Percentiles rank a stretch among this genome's conserved stretches.
Conservation (phyloP, 2,888 invertebrate species). For the Epicampocera succincta region DNA sequence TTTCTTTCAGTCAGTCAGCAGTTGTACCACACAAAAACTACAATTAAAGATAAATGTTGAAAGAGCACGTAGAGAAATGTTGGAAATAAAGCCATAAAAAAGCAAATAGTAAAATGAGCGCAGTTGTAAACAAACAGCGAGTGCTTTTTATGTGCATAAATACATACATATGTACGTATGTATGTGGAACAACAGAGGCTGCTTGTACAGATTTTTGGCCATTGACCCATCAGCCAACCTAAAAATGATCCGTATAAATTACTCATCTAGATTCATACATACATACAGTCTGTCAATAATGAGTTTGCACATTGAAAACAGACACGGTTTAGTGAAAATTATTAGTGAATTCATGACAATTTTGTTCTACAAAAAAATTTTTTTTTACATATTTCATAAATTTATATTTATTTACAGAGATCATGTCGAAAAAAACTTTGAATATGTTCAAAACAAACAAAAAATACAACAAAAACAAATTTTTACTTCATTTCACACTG, state of each 20-base stretch:
- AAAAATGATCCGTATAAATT: constrained; percentile 38
- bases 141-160: constrained; percentile 12
- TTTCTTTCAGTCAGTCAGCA: neutral
- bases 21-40: constrained; percentile 14
- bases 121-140: constrained; percentile 49
- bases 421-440: too few relatives aligned
- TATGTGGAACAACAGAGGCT: constrained; percentile 45
- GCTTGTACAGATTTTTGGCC: constrained; percentile 60
- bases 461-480: too few relatives aligned
- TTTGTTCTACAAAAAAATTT: too few relatives aligned
- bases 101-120: constrained; percentile 24
- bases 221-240: constrained; percentile 58
- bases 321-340: too few relatives aligned
- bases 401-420: too few relatives aligned
- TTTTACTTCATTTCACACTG: too few relatives aligned
- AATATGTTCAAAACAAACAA: too few relatives aligned
- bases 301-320: too few relatives aligned
- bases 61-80: constrained; percentile 21
- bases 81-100: neutral
- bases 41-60: constrained; percentile 16
- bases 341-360: too few relatives aligned
- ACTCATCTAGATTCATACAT: constrained; percentile 30
- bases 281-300: too few relatives aligned
- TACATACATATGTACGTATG: too few relatives aligned
- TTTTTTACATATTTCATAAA: too few relatives aligned